Base-by-base conservation (phyloP, 2,113 vertebrate species). In the Hemicordylus capensis region DNA sequence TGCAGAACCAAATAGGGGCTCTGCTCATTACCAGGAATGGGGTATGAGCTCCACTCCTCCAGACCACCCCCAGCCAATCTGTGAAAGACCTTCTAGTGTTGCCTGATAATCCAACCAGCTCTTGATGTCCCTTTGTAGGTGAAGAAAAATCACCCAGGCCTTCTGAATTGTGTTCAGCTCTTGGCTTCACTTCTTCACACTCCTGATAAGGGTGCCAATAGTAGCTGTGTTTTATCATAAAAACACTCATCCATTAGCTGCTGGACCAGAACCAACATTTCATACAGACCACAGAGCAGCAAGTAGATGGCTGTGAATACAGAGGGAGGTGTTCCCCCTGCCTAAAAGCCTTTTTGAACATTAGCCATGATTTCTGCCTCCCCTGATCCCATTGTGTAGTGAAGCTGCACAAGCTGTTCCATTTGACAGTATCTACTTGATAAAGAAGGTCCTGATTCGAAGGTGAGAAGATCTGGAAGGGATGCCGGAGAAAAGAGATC, bases 281-380 rank as follows among this genome's bases (percentile, higher is more conserved):
- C 67, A 12, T 39, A 76, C 59, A 75, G 80, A 44, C 44, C 80
- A 59, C 46, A 54, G 39, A 72, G 66, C 63, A 80, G 44, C 56
- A 80, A 86, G 67, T 4, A 77, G 54, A 66, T 78, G 58, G 9
- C 58, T 84, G 8, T 79, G 51, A 44, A 34, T 11, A 24, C 82
- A 15, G 14, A 15, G 17, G 24, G 44, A 4, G 6, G 4, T 12
- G 20, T 1, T 51, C 44, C 6, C 42, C 15, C 42, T 12, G 7
- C 14, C 28, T n/a, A 20, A 51, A 85, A 73, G 67, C 77, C 11
- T 84, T 89, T 87, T 76, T 93, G 58, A 84, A 69, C 28, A 42
- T 24, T n/a, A 59, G 76, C 54, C 37, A 74, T 46, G 24, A 39
- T 66, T 74, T 66, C 37, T 58, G 75, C 37, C 34, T 69, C 56